These are phyloP conservation scores for Phengaris alcon DNA, from an alignment of 2,888 invertebrate species.

Conservation along the genomic window DNA sequence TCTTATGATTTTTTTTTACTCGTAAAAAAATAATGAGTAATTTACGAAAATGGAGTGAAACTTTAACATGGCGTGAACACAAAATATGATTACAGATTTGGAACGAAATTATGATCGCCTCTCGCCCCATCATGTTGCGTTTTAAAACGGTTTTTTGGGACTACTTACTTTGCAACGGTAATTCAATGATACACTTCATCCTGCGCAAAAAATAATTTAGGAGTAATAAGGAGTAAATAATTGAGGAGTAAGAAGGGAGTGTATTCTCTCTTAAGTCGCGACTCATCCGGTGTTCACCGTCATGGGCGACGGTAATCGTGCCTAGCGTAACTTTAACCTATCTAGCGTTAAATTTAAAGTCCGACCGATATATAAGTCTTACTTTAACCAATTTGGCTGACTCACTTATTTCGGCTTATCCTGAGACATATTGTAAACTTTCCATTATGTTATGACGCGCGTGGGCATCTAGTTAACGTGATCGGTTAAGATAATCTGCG, in stretches of 20 bases:
- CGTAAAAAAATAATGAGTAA: neutral
- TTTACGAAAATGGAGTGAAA: neutral
- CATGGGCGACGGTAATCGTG: too few species aligned
- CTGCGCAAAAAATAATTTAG: too few species aligned
- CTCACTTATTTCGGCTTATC: conserved; percentile 13
- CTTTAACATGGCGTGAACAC: neutral
- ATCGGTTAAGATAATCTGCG: conserved; percentile 8
- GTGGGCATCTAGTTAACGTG: neutral
- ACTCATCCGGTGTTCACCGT: too few species aligned
- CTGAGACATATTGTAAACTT: neutral
- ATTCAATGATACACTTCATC: neutral
- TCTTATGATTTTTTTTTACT: neutral
- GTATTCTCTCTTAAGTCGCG: too few species aligned
- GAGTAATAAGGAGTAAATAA: too few species aligned
- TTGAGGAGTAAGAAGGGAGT: too few species aligned
- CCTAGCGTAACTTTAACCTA: too few species aligned
- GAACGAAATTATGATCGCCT: neutral
- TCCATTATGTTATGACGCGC: neutral
- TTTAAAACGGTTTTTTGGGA: neutral
- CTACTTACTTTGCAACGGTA: neutral
- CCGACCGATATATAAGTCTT: neutral
- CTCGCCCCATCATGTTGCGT: neutral
- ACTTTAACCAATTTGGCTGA: neutral
- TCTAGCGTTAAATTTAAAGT: neutral
- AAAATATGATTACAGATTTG: neutral